Evolutionary conservation across 2,888 invertebrate species (phyloP), one percentile per base, ranked within the genome.

Genomic region (Drosophila borborema): DNA sequence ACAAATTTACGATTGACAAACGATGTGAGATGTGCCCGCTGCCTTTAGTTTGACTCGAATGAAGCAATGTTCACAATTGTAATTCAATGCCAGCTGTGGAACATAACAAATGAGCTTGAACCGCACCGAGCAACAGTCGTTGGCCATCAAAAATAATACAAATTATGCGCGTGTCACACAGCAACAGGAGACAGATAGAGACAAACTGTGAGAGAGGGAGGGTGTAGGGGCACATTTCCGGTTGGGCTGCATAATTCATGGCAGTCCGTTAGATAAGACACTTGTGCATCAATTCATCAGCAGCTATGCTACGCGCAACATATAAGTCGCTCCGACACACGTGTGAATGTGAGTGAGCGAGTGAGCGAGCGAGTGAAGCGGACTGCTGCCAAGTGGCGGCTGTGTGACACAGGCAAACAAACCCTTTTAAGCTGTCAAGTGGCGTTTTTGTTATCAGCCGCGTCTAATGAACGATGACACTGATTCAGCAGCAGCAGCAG

Each of bases 351-450:
- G 28, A 4, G 28, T 4, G 28, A 28, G 28, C 28, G 28, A 28
- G 28, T 1, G 28, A 28, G 28, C 28, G 28, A 28, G 28, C 4
- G n/a, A 23, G 41, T n/a, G 41, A 5, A 10, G 34, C 38, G 14
- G 9, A 7, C n/a, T 18, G 56, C 23, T 9, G 28, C n/a, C 36
- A 20, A 40, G 36, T 20, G 43, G 38, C 16, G 49, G 31, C 20
- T 49, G 36, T 34, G 40, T 28, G 49, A 8, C 18, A n/a, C 36
- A 16, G 56, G 65, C 43, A 58, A 48, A 36, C 51, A 64, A 90
- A 90, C 89, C 87, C 87, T 88, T 88, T 88, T 88, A 88, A 88
- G 89, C 81, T 86, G 88, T 89, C 90, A 90, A 74, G 36, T 80
- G 77, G 68, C 71, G 75, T 80, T 90, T 76, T 71, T 86, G 77